Evolutionary conservation across 2,888 invertebrate species (phyloP), one percentile per base, ranked within the genome.

Genomic region (Luperina nickerlii): DNA sequence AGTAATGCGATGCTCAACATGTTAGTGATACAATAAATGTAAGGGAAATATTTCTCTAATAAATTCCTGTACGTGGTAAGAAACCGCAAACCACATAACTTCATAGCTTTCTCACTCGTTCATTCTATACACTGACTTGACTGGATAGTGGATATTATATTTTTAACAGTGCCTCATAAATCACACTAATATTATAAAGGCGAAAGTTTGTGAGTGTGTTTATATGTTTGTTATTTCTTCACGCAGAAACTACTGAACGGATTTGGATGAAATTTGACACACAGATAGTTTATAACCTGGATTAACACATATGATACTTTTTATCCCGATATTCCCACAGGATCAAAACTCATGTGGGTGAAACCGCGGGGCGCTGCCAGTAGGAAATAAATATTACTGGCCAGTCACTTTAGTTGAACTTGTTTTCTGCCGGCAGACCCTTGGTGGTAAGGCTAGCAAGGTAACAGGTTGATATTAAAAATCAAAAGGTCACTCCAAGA

Each of bases 51-150:
- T 82, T 89, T 75, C 71, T 86, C 42, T 62, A 71, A 83, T 83
- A 79, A 80, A 89, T 87, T 89, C 81, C 68, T 76, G 27, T 32
- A 66, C 42, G 82, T 80, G 88, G 89, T 81, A 54, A 68, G 76
- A 79, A 84, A 88, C 89, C 88, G 71, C 89, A 89, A 88, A 88
- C 89, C 88, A 73, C 83, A 83, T 77, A 73, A 80, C 83, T 88
- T 71, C 38, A 79, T 71, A 87, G 62, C 63, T 86, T 72, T 86
- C 82, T 68, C 68, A 78, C 57, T 66, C 27, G 73, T 78, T 63
- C 63, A 87, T 76, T 75, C 32, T 83, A 80, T 74, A 76, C 72
- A 78, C 74, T 63, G 51, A 77, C 83, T 76, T 75, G 70, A 85
- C 85, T 81, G 57, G 81, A 74, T 81, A 85, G 83, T 81, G 57